Conservation (phyloP, 2,888 invertebrate genomes). For the Lissocephala sabroskyi region DNA sequence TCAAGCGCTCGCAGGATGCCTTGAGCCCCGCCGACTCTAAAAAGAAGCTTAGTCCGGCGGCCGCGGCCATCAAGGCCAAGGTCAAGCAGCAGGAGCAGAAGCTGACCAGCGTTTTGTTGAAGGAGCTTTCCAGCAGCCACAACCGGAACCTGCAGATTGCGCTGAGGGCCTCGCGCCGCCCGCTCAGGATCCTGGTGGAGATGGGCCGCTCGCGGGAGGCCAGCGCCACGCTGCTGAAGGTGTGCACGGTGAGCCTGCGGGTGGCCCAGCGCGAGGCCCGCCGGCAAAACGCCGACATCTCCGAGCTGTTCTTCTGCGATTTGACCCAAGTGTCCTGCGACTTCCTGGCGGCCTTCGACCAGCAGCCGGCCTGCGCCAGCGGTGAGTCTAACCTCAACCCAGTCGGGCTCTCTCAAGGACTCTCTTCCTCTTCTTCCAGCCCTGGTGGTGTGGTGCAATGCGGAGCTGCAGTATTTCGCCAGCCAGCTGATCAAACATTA, state of each 20-base stretch:
- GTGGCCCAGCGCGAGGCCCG: constrained; percentile 71
- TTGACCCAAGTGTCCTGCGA: constrained; percentile 81
- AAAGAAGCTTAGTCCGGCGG: constrained; percentile 57
- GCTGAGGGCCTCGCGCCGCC: constrained; percentile 86
- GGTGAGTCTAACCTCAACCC: constrained; percentile 72
- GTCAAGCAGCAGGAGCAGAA: constrained; percentile 82
- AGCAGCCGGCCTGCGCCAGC: constrained; percentile 81
- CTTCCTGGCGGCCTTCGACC: constrained; percentile 86
- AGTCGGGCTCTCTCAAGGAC: no score
- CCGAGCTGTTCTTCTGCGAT: constrained; percentile 80
- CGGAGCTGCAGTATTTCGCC: constrained; percentile 84
- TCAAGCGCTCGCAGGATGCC: constrained; percentile 79
- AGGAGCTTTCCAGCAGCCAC: constrained; percentile 90
- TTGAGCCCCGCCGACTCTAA: constrained; percentile 61
- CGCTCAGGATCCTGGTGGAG: constrained; percentile 82
- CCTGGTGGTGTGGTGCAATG: constrained; percentile 92
- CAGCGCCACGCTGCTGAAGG: constrained; percentile 68
- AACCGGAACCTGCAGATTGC: constrained; percentile 94
- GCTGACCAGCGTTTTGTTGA: constrained; percentile 89
- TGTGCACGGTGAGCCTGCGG: constrained; percentile 69
- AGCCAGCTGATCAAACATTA: constrained; percentile 89
- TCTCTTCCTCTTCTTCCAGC: no score
- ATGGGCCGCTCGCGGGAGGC: constrained; percentile 73
- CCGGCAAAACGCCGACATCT: constrained; percentile 72
- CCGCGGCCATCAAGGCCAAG: constrained; percentile 69